Conservation (phyloP, 2,797 vertebrate species). For the Enteromius paludinosus region DNA sequence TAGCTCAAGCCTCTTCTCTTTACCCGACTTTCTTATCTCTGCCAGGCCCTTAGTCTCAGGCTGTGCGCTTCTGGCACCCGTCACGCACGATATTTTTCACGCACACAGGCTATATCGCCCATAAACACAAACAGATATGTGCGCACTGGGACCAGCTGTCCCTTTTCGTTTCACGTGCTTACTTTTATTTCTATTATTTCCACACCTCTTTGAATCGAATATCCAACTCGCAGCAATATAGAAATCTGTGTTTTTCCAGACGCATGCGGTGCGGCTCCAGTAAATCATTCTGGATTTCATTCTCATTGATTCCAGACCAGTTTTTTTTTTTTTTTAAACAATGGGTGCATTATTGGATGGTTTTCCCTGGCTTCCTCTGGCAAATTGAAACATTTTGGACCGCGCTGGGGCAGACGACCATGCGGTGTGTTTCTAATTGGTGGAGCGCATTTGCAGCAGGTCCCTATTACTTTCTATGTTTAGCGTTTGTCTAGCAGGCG, state of each 20-base stretch:
- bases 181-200: constrained; percentile 2
- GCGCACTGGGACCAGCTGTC: constrained; percentile 82
- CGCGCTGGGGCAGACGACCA: constrained; percentile 58
- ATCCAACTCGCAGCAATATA: not conserved
- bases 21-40: constrained; percentile 77
- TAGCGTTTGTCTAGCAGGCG: constrained; percentile 51
- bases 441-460: constrained; percentile 66
- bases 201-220: not conserved
- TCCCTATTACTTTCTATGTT: constrained; percentile 64
- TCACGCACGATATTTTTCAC: constrained; percentile 67
- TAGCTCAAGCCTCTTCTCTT: constrained; percentile 80
- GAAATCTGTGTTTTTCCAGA: constrained; percentile 12
- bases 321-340: constrained; percentile 59
- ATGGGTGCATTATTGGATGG: constrained; percentile 71
- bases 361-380: constrained; percentile 64
- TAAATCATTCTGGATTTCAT: constrained; percentile 56
- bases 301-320: constrained; percentile 55
- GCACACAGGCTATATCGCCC: constrained; percentile 38
- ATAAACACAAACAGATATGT: constrained; percentile 61
- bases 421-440: constrained; percentile 68
- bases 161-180: not conserved
- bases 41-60: constrained; percentile 88
- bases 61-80: constrained; percentile 86
- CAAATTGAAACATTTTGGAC: constrained; percentile 63
- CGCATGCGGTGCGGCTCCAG: not conserved